Evolutionary conservation across 2,113 vertebrate species (phyloP).

Genomic region (Empidonax traillii): DNA sequence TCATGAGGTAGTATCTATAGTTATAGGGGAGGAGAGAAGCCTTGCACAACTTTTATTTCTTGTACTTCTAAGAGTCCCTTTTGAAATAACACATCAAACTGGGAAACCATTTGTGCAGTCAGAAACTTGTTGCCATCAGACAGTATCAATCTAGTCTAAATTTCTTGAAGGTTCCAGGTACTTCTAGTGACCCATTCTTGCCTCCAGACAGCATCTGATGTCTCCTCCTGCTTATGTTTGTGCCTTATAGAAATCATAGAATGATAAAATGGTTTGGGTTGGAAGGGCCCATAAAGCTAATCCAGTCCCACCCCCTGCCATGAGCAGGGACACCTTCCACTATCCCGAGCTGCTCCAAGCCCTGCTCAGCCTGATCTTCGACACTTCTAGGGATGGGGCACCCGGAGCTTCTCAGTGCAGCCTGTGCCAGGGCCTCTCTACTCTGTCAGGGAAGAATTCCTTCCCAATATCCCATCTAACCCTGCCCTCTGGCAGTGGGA

Average conservation of each 20-base stretch:
- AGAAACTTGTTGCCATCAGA: neutral
- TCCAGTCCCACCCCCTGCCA: neutral
- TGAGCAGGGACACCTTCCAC: neutral
- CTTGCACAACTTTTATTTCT: neutral
- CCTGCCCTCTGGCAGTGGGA: neutral
- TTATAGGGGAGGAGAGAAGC: neutral
- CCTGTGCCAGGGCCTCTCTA: neutral
- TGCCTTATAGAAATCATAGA: neutral
- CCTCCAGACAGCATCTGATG: neutral
- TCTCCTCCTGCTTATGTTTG: neutral
- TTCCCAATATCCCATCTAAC: neutral
- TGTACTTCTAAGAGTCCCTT: neutral
- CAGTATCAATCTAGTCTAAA: neutral
- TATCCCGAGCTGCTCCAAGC: neutral
- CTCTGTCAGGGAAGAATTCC: neutral
- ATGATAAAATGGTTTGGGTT: neutral
- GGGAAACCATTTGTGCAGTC: neutral
- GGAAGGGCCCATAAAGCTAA: neutral
- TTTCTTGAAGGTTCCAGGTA: neutral
- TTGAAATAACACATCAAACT: neutral
- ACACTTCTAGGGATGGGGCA: neutral
- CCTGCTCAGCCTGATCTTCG: neutral
- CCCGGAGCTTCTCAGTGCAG: neutral
- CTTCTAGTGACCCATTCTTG: neutral
- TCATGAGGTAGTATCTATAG: neutral